Evolutionary conservation across 2,113 vertebrate species (phyloP).

Genomic region (Clarias gariepinus): DNA sequence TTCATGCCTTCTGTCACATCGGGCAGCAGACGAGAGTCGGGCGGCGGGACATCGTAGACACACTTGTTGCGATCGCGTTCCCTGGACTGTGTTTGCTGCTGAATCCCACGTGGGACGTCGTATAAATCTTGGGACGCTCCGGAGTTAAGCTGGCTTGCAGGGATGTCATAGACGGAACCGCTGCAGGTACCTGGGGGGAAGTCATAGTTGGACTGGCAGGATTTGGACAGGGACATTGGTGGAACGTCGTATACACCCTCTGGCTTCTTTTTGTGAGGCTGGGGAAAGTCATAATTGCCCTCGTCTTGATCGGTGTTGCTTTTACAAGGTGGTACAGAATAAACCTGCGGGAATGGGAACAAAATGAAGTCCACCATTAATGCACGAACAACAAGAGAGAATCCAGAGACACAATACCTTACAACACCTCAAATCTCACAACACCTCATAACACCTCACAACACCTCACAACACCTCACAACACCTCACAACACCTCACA

Average conservation of each 20-base stretch:
- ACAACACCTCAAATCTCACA: too few relatives aligned
- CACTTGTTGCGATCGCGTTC: constrained; percentile 74
- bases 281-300: constrained; percentile 83
- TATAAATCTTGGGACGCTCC: constrained; percentile 81
- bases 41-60: constrained; percentile 84
- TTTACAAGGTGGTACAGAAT: constrained; percentile 75
- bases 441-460: background rate
- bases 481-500: too few relatives aligned
- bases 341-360: constrained; percentile 73
- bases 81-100: constrained; percentile 64
- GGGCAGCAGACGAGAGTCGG: constrained; percentile 65
- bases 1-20: constrained; percentile 89
- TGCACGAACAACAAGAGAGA: constrained; percentile 5
- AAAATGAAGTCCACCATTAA: constrained; percentile 12
- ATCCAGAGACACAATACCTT: background rate
- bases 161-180: constrained; percentile 76
- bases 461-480: background rate
- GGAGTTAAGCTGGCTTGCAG: constrained; percentile 64
- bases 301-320: constrained; percentile 71
- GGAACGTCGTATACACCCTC: constrained; percentile 92
- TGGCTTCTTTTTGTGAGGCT: constrained; percentile 71
- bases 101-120: constrained; percentile 82
- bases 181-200: constrained; percentile 63
- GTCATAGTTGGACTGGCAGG: constrained; percentile 72
- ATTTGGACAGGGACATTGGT: constrained; percentile 74